phyloP scores from a whole-genome alignment of 2,113 vertebrate genomes.

The Corynorhinus townsendii region DNA sequence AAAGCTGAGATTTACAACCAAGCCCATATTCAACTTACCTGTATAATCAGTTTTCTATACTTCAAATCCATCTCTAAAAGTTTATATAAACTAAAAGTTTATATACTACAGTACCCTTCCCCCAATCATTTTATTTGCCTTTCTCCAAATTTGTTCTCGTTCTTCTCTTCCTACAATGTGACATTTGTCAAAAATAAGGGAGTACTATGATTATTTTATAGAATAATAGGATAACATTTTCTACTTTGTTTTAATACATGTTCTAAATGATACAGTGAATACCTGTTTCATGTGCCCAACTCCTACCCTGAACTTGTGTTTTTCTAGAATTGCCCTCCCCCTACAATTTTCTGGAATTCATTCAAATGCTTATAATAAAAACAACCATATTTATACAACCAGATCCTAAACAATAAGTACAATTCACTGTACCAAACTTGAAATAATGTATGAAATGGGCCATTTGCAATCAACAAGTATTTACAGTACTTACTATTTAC shows the following conservation, averaged over 20 bases:
- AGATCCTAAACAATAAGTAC: not conserved
- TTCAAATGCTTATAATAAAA: not conserved
- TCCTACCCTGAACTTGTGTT: not conserved
- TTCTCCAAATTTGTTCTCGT: not conserved
- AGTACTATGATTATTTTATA: not conserved
- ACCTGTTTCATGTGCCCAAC: not conserved
- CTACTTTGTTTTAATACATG: slow-evolving; percentile 6
- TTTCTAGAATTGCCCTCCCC: not conserved
- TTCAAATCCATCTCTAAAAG: not conserved
- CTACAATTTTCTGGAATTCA: not conserved
- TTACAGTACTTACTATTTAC: not conserved
- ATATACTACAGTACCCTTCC: not conserved
- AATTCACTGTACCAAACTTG: not conserved
- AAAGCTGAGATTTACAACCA: not conserved
- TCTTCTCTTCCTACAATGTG: not conserved
- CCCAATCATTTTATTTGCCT: not conserved
- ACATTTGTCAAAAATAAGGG: not conserved
- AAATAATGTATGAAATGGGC: not conserved
- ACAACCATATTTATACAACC: not conserved
- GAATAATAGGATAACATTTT: not conserved
- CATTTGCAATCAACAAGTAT: not conserved
- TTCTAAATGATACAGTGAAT: not conserved
- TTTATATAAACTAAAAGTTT: not conserved
- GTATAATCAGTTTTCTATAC: not conserved
- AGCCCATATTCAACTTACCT: not conserved